Percentiles rank a stretch among this genome's conserved stretches.
Conservation (phyloP, 2,888 invertebrate species). For the Calliphora vomitoria region DNA sequence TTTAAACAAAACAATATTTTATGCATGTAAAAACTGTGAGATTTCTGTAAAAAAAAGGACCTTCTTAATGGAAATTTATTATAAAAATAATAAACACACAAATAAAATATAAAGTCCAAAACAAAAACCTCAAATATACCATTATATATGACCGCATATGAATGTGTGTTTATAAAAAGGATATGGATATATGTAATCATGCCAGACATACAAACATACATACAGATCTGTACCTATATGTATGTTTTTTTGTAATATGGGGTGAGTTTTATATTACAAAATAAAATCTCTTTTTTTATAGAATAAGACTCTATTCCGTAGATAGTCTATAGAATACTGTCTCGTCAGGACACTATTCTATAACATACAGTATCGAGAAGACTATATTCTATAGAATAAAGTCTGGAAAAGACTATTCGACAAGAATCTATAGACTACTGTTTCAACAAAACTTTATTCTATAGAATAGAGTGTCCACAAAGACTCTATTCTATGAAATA, state of each 20-base stretch:
- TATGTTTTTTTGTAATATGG: background rate
- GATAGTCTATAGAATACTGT: too few relatives aligned
- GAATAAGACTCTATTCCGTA: too few relatives aligned
- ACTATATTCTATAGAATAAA: too few relatives aligned
- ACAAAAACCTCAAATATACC: constrained; percentile 55
- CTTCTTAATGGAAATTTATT: constrained; percentile 41
- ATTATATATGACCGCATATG: constrained; percentile 49
- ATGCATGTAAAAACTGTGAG: background rate
- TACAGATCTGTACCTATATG: background rate
- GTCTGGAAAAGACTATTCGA: too few relatives aligned
- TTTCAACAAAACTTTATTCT: too few relatives aligned
- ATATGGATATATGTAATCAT: background rate
- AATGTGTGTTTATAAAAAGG: constrained; percentile 38
- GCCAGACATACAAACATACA: background rate
- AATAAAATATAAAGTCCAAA: constrained; percentile 12
- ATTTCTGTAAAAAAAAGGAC: constrained; percentile 8
- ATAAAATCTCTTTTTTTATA: too few relatives aligned
- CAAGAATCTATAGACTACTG: too few relatives aligned
- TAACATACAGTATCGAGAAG: too few relatives aligned
- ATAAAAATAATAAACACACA: constrained; percentile 16
- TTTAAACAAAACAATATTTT: constrained; percentile 44
- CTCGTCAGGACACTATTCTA: too few relatives aligned
- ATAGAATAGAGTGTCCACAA: too few relatives aligned
- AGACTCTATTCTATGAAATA: too few relatives aligned
- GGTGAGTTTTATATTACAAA: constrained; percentile 19